Evolutionary conservation across 2,888 invertebrate genomes (phyloP), one percentile per base, ranked within the genome.

Genomic region (Drosophila mulleri): DNA sequence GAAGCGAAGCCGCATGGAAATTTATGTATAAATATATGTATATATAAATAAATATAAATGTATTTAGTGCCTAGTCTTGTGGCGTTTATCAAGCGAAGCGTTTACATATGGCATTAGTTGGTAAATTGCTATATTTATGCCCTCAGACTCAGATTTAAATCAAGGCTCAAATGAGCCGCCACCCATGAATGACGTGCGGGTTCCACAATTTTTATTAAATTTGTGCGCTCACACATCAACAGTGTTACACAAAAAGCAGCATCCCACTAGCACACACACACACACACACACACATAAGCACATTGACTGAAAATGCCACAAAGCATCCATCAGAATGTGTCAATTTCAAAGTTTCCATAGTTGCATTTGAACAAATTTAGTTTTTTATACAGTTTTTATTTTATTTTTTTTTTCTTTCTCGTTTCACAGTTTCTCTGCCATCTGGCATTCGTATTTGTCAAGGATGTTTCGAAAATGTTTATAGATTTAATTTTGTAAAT

Each of bases 51-150:
- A 23, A 52, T 61, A 52, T 37, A 54, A 32, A 52, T 57, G 69
- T 69, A 67, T 82, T 82, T 72, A 72, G 76, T 75, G 62, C 44
- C 66, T 66, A 54, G 79, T 72, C 70, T 69, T 35, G 70, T 67
- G 82, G 67, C 71, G 73, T 75, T 87, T 87, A 72, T 74, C 73
- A 74, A 67, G 71, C 62, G 61, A 47, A 56, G 29, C 61, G 35
- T 44, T 65, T 47, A 48, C 47, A 65, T 76, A 56, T 48, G 53
- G 45, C 64, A 58, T 71, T 72, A 64, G 57, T 58, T 45, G 54
- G 16, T 57, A 81, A 83, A 80, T 83, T 80, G 61, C 69, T 41
- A 44, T 50, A 77, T 45, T 66, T 67, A 69, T 56, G 61, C 32
- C 42, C 32, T 26, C 29, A 29, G 32, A 32, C 20, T 48, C 50